Evolutionary conservation across 2,888 invertebrate species (phyloP).

Genomic region (Timema podura): DNA sequence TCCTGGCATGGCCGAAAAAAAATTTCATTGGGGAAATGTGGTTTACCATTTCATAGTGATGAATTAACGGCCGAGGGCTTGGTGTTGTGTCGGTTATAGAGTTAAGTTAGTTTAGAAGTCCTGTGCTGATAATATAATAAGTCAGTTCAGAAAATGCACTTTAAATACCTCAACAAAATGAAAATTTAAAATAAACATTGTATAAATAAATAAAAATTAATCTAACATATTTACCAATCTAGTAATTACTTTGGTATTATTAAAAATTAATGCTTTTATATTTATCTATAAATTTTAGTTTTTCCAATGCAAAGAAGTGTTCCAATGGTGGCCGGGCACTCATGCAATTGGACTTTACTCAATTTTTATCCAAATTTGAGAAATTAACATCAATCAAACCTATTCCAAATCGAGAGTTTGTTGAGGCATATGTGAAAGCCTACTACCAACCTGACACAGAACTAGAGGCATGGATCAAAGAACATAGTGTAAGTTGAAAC

Average conservation of each 20-base stretch:
- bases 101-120: too few relatives aligned
- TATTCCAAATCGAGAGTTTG: conserved; percentile 82
- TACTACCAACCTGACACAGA: conserved; percentile 88
- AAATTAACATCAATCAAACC: conserved; percentile 79
- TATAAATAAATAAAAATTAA: neutral
- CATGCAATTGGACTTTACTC: conserved; percentile 97
- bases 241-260: too few relatives aligned
- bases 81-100: too few relatives aligned
- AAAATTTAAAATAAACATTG: neutral
- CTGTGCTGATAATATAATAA: too few relatives aligned
- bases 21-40: too few relatives aligned
- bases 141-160: too few relatives aligned
- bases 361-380: conserved; percentile 86
- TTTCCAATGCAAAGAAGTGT: conserved; percentile 87
- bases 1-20: too few relatives aligned
- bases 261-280: neutral
- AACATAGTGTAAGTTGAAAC: conserved; percentile 60
- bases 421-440: conserved; percentile 93
- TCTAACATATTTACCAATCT: too few relatives aligned
- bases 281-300: conserved; percentile 48
- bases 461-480: conserved; percentile 83
- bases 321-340: conserved; percentile 93
- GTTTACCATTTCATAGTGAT: too few relatives aligned
- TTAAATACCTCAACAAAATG: too few relatives aligned
- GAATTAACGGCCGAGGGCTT: too few relatives aligned